phyloP scores from a whole-genome alignment of 2,113 vertebrate genomes.

The Cyprinodon brontotheroides region DNA sequence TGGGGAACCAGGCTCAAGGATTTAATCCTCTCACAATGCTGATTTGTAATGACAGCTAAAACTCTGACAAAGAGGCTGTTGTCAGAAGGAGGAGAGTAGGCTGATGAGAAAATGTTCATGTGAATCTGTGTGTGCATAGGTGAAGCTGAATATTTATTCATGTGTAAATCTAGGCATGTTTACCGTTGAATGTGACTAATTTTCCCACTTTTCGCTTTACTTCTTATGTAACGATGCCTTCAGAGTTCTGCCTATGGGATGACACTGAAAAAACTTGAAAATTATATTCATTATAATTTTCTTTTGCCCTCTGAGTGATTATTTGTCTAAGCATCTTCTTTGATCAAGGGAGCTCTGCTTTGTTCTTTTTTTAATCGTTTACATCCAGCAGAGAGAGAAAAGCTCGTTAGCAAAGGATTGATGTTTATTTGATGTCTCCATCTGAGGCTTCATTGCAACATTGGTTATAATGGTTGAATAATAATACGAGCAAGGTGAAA shows the following conservation, averaged over 20 bases:
- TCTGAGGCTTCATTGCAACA: too few species aligned
- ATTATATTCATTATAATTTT: slow-evolving; percentile 29
- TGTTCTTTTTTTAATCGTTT: slow-evolving; percentile 19
- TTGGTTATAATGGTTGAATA: too few species aligned
- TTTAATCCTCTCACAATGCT: slow-evolving; percentile 66
- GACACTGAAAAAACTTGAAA: slow-evolving; percentile 29
- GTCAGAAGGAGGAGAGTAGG: slow-evolving; percentile 49
- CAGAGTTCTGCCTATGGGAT: slow-evolving; percentile 32
- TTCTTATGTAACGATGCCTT: slow-evolving; percentile 28
- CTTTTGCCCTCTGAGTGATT: background rate
- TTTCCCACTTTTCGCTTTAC: slow-evolving; percentile 46
- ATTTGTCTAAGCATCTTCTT: slow-evolving; percentile 9
- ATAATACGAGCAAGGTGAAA: too few species aligned
- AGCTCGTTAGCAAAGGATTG: slow-evolving; percentile 48
- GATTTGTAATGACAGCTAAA: slow-evolving; percentile 60
- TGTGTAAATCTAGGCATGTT: slow-evolving; percentile 16
- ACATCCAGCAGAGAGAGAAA: slow-evolving; percentile 19
- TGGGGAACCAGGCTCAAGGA: slow-evolving; percentile 44
- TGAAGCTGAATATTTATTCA: slow-evolving; percentile 9
- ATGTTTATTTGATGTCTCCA: slow-evolving; percentile 37
- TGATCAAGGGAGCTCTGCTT: slow-evolving; percentile 21
- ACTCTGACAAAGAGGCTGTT: slow-evolving; percentile 56
- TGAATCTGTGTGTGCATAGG: slow-evolving; percentile 3
- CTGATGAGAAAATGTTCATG: slow-evolving; percentile 37
- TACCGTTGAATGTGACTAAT: slow-evolving; percentile 42